Percentiles rank a stretch among this genome's conserved stretches.
Conservation (phyloP, 2,113 vertebrate species). For the Rana temporaria region DNA sequence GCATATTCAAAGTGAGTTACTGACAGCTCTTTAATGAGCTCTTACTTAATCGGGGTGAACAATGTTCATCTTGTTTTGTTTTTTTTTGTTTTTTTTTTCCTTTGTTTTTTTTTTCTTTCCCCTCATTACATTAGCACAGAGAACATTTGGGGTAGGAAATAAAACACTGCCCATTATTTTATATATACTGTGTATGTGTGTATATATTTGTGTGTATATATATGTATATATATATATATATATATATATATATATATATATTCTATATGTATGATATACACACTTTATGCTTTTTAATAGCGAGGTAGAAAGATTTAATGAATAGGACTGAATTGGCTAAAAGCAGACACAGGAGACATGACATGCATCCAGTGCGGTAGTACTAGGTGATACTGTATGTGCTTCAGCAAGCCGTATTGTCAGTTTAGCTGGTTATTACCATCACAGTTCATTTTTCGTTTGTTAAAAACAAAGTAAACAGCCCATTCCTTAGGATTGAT, state of each 20-base stretch:
- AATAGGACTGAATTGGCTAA: conserved; percentile 97
- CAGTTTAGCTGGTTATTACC: conserved; percentile 98
- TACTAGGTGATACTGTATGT: conserved; percentile 61
- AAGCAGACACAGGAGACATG: conserved; percentile 93
- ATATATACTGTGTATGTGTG: conserved; percentile 49
- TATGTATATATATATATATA: conserved; percentile 54
- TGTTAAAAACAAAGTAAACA: conserved; percentile 71
- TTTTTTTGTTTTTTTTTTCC: conserved; percentile 79
- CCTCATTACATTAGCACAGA: conserved; percentile 80
- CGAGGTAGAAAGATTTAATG: conserved; percentile 99
- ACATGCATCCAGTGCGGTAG: conserved; percentile 66
- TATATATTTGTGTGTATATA: too few relatives aligned
- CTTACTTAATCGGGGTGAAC: conserved; percentile 97
- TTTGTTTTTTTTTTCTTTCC: neutral
- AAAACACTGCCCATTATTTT: conserved; percentile 84
- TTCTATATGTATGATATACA: conserved; percentile 79
- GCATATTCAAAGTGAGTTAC: conserved; percentile 93
- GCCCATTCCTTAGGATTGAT: neutral
- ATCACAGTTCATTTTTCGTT: conserved; percentile 98
- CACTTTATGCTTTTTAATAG: conserved; percentile 75
- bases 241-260: conserved; percentile 69
- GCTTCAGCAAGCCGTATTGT: conserved; percentile 85
- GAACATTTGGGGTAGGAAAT: conserved; percentile 79
- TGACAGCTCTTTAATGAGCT: conserved; percentile 98
- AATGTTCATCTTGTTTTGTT: conserved; percentile 97